These are phyloP conservation scores for Serranus cabrilla DNA, from an alignment of 2,797 vertebrate species.

Conservation along the genomic window DNA sequence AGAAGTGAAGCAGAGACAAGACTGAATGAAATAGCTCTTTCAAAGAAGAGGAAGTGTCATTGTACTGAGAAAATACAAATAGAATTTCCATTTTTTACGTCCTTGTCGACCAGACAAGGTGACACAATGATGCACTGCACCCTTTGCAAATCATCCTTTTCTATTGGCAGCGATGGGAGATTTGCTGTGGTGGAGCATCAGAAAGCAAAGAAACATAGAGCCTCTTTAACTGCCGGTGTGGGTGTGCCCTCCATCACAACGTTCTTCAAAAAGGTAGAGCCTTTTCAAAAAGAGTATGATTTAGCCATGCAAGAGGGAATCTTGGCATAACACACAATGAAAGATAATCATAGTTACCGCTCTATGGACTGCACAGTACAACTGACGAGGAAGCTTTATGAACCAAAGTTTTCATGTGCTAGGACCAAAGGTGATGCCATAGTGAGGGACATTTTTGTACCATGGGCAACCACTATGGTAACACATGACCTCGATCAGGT, in stretches of 20 bases:
- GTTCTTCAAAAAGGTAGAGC: neutral
- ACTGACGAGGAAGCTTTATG: neutral
- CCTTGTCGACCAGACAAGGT: no score
- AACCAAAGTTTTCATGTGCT: constrained; percentile 5
- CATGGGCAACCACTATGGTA: neutral
- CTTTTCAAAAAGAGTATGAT: neutral
- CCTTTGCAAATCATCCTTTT: neutral
- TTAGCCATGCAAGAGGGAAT: neutral
- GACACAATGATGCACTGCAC: neutral
- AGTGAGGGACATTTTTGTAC: neutral
- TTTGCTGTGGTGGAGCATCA: neutral
- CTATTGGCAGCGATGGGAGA: neutral
- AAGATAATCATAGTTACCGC: neutral
- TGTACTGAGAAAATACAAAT: no score
- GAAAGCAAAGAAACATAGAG: neutral
- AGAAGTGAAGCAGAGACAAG: no score
- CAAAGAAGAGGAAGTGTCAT: no score
- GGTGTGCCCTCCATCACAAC: neutral
- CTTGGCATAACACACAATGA: neutral
- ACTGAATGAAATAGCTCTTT: no score
- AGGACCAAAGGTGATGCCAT: neutral
- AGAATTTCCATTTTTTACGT: no score
- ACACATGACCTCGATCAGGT: neutral
- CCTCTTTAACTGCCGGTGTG: neutral
- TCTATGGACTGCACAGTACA: neutral